Evolutionary conservation across 2,888 invertebrate genomes (phyloP).

Genomic region (Griposia aprilina): DNA sequence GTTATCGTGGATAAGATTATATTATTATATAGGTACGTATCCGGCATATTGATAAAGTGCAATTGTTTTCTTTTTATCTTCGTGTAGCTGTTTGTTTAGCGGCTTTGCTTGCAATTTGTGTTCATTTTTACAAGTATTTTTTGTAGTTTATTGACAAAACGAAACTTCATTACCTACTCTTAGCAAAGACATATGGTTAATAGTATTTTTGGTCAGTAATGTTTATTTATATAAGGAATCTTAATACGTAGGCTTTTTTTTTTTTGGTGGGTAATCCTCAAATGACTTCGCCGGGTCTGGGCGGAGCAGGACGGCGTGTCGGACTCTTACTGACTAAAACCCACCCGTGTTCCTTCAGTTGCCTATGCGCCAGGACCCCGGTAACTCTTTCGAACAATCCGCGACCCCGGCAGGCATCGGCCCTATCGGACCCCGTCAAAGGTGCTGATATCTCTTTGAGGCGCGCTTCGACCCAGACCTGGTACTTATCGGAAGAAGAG

Average conservation of each 20-base stretch:
- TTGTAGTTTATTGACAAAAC: not conserved
- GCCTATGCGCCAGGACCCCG: too few relatives aligned
- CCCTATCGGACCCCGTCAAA: too few relatives aligned
- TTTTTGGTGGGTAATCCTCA: too few relatives aligned
- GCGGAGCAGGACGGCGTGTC: too few relatives aligned
- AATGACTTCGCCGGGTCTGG: too few relatives aligned
- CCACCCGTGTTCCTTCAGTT: too few relatives aligned
- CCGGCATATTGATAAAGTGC: constrained; percentile 65
- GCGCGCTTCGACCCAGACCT: too few relatives aligned
- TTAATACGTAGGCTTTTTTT: not conserved
- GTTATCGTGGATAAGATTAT: constrained; percentile 71
- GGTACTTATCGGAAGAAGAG: too few relatives aligned
- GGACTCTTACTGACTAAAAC: too few relatives aligned
- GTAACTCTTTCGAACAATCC: too few relatives aligned
- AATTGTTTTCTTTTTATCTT: constrained; percentile 68
- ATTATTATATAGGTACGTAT: constrained; percentile 55
- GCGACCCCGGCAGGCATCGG: too few relatives aligned
- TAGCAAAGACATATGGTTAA: not conserved
- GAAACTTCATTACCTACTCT: not conserved
- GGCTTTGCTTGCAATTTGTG: constrained; percentile 37
- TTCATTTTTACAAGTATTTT: not conserved
- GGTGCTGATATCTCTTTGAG: too few relatives aligned
- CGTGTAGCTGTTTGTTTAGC: constrained; percentile 30
- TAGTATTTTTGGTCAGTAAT: not conserved
- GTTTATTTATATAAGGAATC: not conserved